These are phyloP conservation scores for Stylophora pistillata DNA, from an alignment of 64 coral and sea anemone genomes.

Conservation along the genomic window DNA sequence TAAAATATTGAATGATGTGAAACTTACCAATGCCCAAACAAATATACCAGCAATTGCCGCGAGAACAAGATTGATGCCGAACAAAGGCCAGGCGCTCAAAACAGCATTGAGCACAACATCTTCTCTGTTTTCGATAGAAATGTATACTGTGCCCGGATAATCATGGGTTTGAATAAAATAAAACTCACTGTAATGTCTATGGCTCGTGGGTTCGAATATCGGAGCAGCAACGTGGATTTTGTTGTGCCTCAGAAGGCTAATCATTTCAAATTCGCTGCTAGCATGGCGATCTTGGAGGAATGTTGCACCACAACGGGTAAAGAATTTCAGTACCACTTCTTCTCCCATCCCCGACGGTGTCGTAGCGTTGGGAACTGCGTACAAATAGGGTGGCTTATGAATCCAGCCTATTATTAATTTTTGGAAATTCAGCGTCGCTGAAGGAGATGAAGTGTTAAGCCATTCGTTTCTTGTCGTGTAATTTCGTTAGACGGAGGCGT, in stretches of 20 bases:
- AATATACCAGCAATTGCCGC: conserved; percentile 2
- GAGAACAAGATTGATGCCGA: neutral
- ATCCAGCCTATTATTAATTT: conserved; percentile 6
- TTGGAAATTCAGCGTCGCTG: no score
- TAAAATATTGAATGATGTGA: no score
- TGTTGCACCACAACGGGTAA: neutral
- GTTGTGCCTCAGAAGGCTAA: neutral
- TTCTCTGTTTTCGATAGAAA: neutral
- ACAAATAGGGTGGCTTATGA: neutral
- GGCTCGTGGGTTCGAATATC: neutral
- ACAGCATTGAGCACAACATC: neutral
- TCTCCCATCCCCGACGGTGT: neutral
- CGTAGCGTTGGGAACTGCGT: neutral
- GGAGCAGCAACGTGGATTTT: neutral
- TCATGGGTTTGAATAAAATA: neutral
- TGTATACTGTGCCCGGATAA: conserved; percentile 49
- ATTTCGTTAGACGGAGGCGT: no score
- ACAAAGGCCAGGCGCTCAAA: neutral
- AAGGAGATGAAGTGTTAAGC: no score
- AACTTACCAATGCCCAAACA: conserved; percentile 22
- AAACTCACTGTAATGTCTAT: neutral
- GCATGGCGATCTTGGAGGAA: neutral
- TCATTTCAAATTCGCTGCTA: neutral
- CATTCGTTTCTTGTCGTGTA: no score
- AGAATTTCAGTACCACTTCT: neutral